These are phyloP conservation scores for Pyrgus malvae DNA, from an alignment of 2,888 invertebrate species.

Conservation along the genomic window DNA sequence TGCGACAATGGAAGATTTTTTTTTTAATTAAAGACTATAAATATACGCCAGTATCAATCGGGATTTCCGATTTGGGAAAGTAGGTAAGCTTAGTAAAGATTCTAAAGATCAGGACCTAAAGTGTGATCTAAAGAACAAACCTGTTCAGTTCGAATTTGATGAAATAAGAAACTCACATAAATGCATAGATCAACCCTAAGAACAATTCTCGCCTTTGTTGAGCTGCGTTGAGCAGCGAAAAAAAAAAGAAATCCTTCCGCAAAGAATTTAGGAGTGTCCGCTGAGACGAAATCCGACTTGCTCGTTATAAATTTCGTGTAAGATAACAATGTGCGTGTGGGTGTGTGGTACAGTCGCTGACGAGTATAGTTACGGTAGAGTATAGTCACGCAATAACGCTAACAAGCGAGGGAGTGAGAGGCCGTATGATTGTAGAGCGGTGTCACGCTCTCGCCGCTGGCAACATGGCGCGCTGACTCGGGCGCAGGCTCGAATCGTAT, in stretches of 20 bases:
- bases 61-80: no score
- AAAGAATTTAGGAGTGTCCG: conserved; percentile 79
- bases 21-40: no score
- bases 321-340: conserved; percentile 79
- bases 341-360: conserved; percentile 77
- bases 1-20: no score
- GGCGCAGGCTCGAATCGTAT: conserved; percentile 85
- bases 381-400: conserved; percentile 75
- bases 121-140: no score
- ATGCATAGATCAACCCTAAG: no score
- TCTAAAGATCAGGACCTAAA: no score
- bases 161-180: no score
- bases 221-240: no score
- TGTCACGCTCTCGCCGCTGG: conserved; percentile 59
- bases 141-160: no score
- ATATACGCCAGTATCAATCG: no score
- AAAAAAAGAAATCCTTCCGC: conserved; percentile 71
- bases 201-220: no score
- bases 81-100: no score
- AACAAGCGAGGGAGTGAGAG: conserved; percentile 76
- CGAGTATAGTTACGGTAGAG: conserved; percentile 74
- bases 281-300: conserved; percentile 71
- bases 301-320: conserved; percentile 80
- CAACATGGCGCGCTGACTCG: conserved; percentile 81
- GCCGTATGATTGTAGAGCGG: conserved; percentile 49